A percentile compares a stretch with the other conserved stretches of the same genome.
These are phyloP conservation scores for Pedionomus torquatus DNA, from an alignment of 2,113 vertebrate species.

Conservation along the genomic window DNA sequence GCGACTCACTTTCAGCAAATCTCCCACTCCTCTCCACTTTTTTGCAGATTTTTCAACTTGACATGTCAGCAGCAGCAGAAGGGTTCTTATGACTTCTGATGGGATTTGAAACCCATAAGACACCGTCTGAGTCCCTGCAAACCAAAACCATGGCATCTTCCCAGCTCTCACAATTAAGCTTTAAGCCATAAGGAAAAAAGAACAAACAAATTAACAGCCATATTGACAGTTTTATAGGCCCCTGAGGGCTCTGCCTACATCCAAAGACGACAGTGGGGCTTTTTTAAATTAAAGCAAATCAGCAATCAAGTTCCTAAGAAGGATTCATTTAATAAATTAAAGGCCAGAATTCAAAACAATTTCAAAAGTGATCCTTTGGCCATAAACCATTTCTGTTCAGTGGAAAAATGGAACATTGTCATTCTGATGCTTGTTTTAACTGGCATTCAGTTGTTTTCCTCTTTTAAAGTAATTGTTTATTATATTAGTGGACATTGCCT, in stretches of 20 bases:
- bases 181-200: conserved; percentile 27
- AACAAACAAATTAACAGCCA: conserved; percentile 32
- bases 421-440: conserved; percentile 30
- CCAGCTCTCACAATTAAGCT: conserved; percentile 35
- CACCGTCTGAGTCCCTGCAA: background rate
- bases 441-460: conserved; percentile 18
- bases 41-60: background rate
- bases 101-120: background rate
- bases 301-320: conserved; percentile 58
- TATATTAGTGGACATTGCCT: background rate
- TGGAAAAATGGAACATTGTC: conserved; percentile 49
- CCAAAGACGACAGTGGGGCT: conserved; percentile 2
- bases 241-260: conserved; percentile 24
- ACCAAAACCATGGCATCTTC: conserved; percentile 28
- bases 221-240: conserved; percentile 58
- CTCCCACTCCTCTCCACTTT: background rate
- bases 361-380: conserved; percentile 48
- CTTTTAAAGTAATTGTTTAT: conserved; percentile 19
- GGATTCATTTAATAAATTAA: conserved; percentile 52
- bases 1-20: background rate
- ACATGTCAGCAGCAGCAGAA: background rate
- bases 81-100: background rate
- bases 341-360: conserved; percentile 53
- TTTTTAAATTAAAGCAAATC: conserved; percentile 61
- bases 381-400: conserved; percentile 11